Evolutionary conservation across 2,113 vertebrate species (phyloP).

Genomic region (Eudyptes chrysolophus): DNA sequence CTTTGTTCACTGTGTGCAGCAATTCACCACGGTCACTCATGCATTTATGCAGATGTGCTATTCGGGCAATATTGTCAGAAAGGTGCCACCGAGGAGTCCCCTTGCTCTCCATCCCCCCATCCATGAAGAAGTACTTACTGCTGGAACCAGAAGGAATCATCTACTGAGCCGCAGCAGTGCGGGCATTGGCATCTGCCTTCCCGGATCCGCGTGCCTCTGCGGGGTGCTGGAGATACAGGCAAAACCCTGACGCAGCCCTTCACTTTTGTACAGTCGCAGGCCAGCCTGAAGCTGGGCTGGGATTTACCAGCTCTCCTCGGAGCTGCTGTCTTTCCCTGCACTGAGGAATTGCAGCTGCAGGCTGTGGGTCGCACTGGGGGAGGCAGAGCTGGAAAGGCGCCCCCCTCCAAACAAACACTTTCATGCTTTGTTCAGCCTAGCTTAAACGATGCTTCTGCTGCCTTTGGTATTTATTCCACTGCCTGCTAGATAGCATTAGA

Average conservation of each 20-base stretch:
- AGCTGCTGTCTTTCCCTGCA: background rate
- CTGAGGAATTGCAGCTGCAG: background rate
- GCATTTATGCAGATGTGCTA: constrained; percentile 87
- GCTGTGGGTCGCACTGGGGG: background rate
- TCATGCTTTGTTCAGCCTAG: background rate
- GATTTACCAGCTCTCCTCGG: background rate
- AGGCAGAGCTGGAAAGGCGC: background rate
- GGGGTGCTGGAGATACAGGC: background rate
- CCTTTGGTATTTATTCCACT: background rate
- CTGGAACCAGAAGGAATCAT: constrained; percentile 89
- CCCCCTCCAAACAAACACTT: background rate
- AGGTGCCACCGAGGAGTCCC: constrained; percentile 79
- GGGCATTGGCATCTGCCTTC: background rate
- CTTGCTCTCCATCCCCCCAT: constrained; percentile 80
- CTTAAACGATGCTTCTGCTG: background rate
- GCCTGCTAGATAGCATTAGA: background rate
- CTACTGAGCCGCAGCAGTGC: constrained; percentile 58
- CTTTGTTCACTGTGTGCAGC: constrained; percentile 86
- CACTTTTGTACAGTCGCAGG: background rate
- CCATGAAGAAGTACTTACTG: constrained; percentile 87
- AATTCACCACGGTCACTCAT: constrained; percentile 88
- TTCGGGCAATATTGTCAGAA: constrained; percentile 74
- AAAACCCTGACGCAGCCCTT: background rate
- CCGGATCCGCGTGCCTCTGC: accelerated
- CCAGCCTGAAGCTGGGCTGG: background rate